phyloP scores from a whole-genome alignment of 1,140 invertebrate genomes.

The Danaus plexippus region DNA sequence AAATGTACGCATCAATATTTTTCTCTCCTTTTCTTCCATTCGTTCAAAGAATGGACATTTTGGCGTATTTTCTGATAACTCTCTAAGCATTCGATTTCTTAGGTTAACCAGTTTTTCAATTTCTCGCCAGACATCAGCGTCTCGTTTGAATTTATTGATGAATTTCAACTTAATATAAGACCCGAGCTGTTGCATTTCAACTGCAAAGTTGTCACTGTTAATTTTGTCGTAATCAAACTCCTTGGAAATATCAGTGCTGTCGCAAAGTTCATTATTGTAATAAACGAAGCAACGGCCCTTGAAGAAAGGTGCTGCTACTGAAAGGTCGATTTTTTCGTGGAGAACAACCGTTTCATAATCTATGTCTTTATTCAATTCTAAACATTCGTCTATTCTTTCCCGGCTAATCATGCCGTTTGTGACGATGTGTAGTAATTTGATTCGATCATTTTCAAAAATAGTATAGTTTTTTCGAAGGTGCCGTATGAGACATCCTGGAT shows the following conservation, averaged over 20 bases:
- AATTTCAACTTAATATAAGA: conserved; percentile 31
- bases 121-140: conserved; percentile 21
- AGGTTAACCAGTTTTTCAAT: conserved; percentile 29
- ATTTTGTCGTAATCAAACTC: conserved; percentile 26
- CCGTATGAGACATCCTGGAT: conserved; percentile 5
- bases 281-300: conserved; percentile 24
- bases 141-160: conserved; percentile 19
- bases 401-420: conserved; percentile 24
- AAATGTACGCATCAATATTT: conserved; percentile 21
- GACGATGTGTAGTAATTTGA: conserved; percentile 28
- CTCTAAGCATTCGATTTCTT: conserved; percentile 20
- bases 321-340: conserved; percentile 20
- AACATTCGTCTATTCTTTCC: conserved; percentile 12
- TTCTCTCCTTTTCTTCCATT: conserved; percentile 23
- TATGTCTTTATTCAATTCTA: conserved; percentile 21
- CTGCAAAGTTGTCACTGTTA: conserved; percentile 22
- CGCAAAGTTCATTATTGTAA: conserved; percentile 22
- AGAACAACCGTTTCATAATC: conserved; percentile 29
- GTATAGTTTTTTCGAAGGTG: conserved; percentile 13
- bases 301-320: conserved; percentile 32
- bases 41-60: conserved; percentile 7
- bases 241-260: conserved; percentile 26
- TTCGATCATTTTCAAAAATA: conserved; percentile 11
- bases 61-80: conserved; percentile 13
- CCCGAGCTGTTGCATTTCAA: conserved; percentile 22